Base-by-base conservation (phyloP, 2,888 invertebrate species). In the Lasioglossum calceatum region DNA sequence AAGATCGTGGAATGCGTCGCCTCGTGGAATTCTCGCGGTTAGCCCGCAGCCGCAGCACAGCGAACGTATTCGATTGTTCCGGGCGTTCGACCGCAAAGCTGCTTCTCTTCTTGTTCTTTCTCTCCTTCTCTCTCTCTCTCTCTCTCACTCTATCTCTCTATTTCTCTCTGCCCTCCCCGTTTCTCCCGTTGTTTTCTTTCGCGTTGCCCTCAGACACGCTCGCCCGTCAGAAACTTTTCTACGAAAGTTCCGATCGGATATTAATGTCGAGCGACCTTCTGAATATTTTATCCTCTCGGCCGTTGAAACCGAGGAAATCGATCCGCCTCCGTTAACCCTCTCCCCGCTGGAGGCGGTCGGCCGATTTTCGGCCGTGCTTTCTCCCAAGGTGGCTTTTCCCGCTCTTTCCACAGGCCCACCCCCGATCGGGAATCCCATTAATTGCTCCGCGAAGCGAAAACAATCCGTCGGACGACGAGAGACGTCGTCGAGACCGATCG, bases 191-290 rank as follows among this genome's bases (percentile, higher is more conserved):
- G 50, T 75, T 75, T 70, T 73, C 79, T 64, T 44, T 32, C 79
- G 32, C 42, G 27, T 73, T 54, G 64, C 71, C 27, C 81, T 75
- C 75, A 58, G 80, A 75, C 75, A 75, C 80, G 74, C 54, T 75
- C 47, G 47, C 47, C 39, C 74, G 77, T 42, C 71, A 47, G 39
- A 82, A 74, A 73, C 74, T 84, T 84, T 74, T 61, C 77, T 27
- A 74, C 39, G 77, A 83, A 78, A 81, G 76, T 81, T 81, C 81
- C 76, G 47, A 76, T 76, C 81, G 81, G 76, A 70, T 76, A 81
- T 81, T 76, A 81, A 82, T 47, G 77, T 61, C 67, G 73, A 50
- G 72, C 82, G 76, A 84, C 73, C 81, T 81, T 84, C 76, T 72
- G 71, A 76, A 76, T 72, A 84, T 84, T 84, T 64, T 27, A 76